Evolutionary conservation across 2,113 vertebrate species (phyloP).

Genomic region (Oncorhynchus kisutch): DNA sequence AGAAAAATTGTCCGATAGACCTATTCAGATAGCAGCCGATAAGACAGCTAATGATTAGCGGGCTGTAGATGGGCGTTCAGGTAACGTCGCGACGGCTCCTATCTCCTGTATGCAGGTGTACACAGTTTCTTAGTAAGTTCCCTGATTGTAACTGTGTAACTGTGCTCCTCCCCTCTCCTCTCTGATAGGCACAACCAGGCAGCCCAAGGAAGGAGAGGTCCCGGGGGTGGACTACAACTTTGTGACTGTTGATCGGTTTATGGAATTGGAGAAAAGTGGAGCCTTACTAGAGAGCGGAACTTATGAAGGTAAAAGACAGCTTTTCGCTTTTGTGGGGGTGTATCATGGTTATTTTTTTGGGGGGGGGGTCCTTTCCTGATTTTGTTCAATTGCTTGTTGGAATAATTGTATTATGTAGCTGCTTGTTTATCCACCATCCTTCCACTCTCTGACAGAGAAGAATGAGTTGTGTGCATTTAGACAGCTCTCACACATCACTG

Average conservation of each 20-base stretch:
- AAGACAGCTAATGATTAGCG: too few species aligned
- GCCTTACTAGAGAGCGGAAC: conserved; percentile 96
- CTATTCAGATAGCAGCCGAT: too few species aligned
- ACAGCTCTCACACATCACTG: not conserved
- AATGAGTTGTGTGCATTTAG: not conserved
- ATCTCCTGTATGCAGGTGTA: not conserved
- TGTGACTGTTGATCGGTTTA: conserved; percentile 93
- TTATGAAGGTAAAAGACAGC: conserved; percentile 88
- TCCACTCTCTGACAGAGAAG: not conserved
- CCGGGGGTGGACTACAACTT: conserved; percentile 99
- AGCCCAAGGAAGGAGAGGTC: conserved; percentile 98
- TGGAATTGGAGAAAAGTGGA: conserved; percentile 97
- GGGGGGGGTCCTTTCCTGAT: not conserved
- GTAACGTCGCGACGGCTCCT: too few species aligned
- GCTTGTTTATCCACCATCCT: not conserved
- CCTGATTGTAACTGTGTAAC: conserved; percentile 11
- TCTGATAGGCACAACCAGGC: conserved; percentile 91
- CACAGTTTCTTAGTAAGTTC: not conserved
- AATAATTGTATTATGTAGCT: too few species aligned
- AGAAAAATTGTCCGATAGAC: too few species aligned
- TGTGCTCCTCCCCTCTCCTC: conserved; percentile 31
- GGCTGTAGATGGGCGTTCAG: too few species aligned
- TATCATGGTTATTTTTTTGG: too few species aligned
- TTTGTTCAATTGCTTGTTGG: too few species aligned
- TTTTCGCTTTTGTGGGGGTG: too few species aligned